Conservation (phyloP, 2,797 vertebrate genomes). For the Microhierax caerulescens region DNA sequence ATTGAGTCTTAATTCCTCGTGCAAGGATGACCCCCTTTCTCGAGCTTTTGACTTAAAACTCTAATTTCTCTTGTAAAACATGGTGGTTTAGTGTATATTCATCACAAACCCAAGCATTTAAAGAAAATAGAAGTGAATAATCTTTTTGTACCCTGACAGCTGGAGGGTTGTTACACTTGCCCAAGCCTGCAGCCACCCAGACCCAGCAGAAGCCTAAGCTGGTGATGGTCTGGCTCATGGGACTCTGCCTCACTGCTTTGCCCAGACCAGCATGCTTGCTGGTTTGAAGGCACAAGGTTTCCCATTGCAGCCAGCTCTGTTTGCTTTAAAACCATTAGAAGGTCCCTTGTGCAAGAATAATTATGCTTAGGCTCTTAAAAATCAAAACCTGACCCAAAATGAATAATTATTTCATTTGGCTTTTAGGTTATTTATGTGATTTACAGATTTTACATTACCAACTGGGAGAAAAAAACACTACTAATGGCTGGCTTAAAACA, state of each 20-base stretch:
- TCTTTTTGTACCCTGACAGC: background rate
- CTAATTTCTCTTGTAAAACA: background rate
- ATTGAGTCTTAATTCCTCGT: background rate
- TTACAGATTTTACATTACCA: background rate
- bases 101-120: background rate
- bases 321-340: background rate
- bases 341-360: background rate
- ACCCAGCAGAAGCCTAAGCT: background rate
- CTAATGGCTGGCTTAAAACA: constrained; percentile 1
- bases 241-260: background rate
- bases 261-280: rapidly evolving
- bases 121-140: background rate
- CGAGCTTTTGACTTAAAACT: background rate
- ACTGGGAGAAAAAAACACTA: background rate
- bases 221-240: background rate
- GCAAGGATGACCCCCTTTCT: background rate
- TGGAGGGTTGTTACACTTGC: background rate
- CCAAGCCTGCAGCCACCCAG: background rate
- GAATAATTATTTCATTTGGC: constrained; percentile 16
- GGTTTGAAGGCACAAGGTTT: background rate
- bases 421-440: constrained; percentile 8
- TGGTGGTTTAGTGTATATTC: background rate
- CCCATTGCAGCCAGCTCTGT: background rate
- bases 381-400: background rate
- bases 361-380: constrained; percentile 10